These are phyloP conservation scores for Tragelaphus buxtoni DNA, from an alignment of 2,113 vertebrate species.

Conservation along the genomic window DNA sequence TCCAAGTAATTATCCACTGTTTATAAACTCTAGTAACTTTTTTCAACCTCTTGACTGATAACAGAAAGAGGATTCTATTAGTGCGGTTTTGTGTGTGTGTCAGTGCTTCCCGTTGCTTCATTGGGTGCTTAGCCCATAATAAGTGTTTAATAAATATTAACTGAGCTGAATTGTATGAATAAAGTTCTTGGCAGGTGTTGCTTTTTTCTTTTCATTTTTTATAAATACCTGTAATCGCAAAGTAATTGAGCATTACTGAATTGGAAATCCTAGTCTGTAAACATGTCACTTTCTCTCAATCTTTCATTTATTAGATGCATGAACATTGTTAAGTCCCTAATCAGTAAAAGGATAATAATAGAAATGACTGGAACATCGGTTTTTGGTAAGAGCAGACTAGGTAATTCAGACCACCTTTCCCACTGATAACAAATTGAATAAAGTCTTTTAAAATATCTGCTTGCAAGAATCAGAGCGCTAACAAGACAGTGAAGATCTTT, in stretches of 20 bases:
- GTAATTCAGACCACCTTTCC: background rate
- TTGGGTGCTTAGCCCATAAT: background rate
- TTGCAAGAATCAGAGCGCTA: background rate
- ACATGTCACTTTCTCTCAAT: background rate
- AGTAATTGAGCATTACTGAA: background rate
- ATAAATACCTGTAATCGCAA: background rate
- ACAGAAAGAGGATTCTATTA: no score
- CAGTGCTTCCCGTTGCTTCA: background rate
- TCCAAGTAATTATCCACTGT: background rate
- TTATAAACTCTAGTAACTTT: background rate
- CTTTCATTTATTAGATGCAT: background rate
- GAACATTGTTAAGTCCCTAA: background rate
- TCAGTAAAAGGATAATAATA: background rate
- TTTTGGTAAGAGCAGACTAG: background rate
- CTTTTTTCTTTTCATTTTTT: background rate
- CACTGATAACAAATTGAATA: background rate
- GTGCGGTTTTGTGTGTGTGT: accelerated
- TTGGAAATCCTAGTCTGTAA: background rate
- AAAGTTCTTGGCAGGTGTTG: background rate
- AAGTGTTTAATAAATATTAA: constrained; percentile 2
- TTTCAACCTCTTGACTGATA: background rate
- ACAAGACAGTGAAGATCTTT: background rate
- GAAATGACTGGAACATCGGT: background rate
- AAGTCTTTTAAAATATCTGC: background rate
- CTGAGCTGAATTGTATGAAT: background rate